Percentiles rank a stretch among this genome's conserved stretches.
phyloP scores from a whole-genome alignment of 2,888 invertebrate genomes.

The Eupithecia subumbrata region DNA sequence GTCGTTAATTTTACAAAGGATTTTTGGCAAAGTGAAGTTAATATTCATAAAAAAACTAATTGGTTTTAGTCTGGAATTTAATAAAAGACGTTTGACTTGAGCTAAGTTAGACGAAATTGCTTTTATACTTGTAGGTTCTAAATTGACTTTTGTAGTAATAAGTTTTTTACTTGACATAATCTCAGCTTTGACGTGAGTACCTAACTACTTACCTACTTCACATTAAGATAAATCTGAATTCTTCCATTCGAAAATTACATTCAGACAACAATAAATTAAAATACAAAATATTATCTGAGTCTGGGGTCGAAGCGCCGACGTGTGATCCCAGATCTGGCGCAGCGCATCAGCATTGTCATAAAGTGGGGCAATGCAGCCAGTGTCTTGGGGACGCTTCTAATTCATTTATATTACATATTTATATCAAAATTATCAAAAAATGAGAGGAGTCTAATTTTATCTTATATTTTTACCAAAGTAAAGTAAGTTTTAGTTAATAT shows the following conservation, averaged over 20 bases:
- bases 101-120: slow-evolving; percentile 17
- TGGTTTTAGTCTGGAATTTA: slow-evolving; percentile 14
- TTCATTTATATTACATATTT: no score
- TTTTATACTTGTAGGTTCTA: slow-evolving; percentile 19
- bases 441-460: no score
- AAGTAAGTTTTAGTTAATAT: no score
- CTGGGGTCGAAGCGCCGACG: no score
- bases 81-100: slow-evolving; percentile 15
- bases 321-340: no score
- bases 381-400: no score
- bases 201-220: neutral
- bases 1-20: slow-evolving; percentile 7
- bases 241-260: neutral
- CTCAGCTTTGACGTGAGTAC: neutral
- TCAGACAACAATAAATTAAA: no score
- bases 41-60: slow-evolving; percentile 18
- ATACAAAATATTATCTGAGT: no score
- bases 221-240: neutral
- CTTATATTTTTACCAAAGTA: neutral
- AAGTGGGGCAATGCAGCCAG: no score
- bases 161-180: neutral
- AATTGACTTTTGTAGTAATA: neutral
- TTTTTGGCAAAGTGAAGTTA: slow-evolving; percentile 10
- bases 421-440: no score
- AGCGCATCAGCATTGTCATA: no score